phyloP scores from a whole-genome alignment of 1,140 invertebrate species.

The Zaprionus tsacasi region DNA sequence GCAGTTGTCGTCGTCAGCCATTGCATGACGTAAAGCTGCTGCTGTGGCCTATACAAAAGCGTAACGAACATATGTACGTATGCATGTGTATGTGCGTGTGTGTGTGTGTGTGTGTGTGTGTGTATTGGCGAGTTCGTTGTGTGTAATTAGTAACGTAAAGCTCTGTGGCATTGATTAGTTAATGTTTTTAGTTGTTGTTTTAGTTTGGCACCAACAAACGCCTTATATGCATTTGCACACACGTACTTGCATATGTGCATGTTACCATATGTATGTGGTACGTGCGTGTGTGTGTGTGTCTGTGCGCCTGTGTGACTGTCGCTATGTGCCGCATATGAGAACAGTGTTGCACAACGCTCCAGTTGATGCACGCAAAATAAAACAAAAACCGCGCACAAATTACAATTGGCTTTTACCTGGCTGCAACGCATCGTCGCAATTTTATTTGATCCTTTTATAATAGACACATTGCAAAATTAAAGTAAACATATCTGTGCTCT shows the following conservation, averaged over 20 bases:
- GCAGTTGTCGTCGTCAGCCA: constrained; percentile 37
- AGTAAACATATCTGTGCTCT: background rate
- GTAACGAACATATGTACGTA: constrained; percentile 39
- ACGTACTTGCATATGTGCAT: constrained; percentile 9
- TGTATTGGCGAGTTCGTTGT: background rate
- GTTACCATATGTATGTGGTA: constrained; percentile 5
- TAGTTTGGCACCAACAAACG: constrained; percentile 53
- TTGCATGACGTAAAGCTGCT: constrained; percentile 74
- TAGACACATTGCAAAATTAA: background rate
- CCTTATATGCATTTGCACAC: constrained; percentile 41
- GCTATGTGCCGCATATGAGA: constrained; percentile 52
- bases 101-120: background rate
- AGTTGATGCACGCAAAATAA: constrained; percentile 47
- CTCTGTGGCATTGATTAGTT: constrained; percentile 67
- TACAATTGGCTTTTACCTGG: constrained; percentile 35
- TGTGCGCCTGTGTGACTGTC: constrained; percentile 41
- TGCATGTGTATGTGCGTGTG: constrained; percentile 30
- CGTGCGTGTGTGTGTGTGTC: background rate
- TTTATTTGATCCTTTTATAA: background rate
- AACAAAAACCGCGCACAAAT: constrained; percentile 45
- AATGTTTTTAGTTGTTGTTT: constrained; percentile 23
- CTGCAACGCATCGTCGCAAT: background rate
- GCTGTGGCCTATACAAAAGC: constrained; percentile 37
- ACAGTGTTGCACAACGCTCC: constrained; percentile 45
- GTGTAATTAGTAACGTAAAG: constrained; percentile 63